Evolutionary conservation across 2,113 vertebrate species (phyloP), one percentile per base, ranked within the genome.

Genomic region (Hipposideros armiger): DNA sequence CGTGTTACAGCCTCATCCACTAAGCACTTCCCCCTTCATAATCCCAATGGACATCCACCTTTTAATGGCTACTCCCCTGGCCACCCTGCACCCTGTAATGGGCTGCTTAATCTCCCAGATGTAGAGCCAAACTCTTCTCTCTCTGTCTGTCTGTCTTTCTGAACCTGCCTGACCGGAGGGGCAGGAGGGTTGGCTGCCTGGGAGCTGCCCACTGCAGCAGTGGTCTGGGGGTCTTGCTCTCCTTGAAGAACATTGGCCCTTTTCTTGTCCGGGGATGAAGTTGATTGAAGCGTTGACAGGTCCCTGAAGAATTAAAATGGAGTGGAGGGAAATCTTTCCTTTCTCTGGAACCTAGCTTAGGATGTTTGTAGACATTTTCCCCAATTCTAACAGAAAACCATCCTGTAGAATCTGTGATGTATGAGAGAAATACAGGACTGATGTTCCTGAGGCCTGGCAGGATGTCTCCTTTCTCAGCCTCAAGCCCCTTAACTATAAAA

Each of bases 191-290:
- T 28, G 62, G 11, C 54, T 64, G 14, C 54, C 58, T 47, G 56
- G 42, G 32, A 0, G 32, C 16, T 15, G 32, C 58, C 26, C n/a
- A 10, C 4, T 30, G 22, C 22, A 4, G 9, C 15, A 0, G 0
- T 22, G 64, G 56, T 16, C 32, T 47, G 47, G 22, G 42, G 9
- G 36, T 24, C 77, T 40, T 32, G 4, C 16, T 54, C 11, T 66
- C 20, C 45, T 30, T 42, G 42, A 7, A 76, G 50, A 17, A 19
- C 22, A 1, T 36, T 11, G 28, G 5, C 66, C 8, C 1, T 15
- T 28, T 66, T 76, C n/a, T 36, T 69, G 26, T 69, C 36, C 56
- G 60, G 22, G 19, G 5, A 28, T n/a, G 11, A 42, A 91, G 32
- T 45, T 86, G 47, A 82, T 42, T 2, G n/a, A 87, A 32, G 15